Evolutionary conservation across 2,113 vertebrate species (phyloP).

Genomic region (Anolis sagrei): DNA sequence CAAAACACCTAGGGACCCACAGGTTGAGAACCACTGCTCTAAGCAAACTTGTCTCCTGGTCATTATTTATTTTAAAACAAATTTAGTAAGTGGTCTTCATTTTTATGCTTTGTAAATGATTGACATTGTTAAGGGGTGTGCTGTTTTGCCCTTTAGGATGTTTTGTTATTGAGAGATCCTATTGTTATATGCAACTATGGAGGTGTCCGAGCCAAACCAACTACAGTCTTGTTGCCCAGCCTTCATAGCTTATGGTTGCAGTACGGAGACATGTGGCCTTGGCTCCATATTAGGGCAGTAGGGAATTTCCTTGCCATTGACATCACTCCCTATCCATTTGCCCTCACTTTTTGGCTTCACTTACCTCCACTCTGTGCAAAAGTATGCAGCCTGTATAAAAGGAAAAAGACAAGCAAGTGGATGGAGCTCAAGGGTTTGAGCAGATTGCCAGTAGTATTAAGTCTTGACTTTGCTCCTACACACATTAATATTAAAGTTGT

Average conservation of each 20-base stretch:
- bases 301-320: background rate
- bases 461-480: background rate
- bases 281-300: background rate
- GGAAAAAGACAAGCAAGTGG: background rate
- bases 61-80: slow-evolving; percentile 56
- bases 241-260: background rate
- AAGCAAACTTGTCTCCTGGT: slow-evolving; percentile 9
- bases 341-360: too few species aligned
- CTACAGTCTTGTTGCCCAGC: background rate
- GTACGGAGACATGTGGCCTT: background rate
- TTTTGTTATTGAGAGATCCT: background rate
- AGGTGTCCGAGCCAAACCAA: rapidly evolving
- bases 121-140: background rate
- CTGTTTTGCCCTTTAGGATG: background rate
- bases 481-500: too few species aligned
- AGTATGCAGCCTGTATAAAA: background rate
- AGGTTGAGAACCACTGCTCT: too few species aligned
- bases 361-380: background rate
- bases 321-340: background rate
- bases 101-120: slow-evolving; percentile 52
- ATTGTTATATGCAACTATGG: rapidly evolving
- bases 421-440: background rate
- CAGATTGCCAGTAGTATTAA: background rate
- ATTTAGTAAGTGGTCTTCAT: slow-evolving; percentile 39
- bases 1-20: too few species aligned